These are phyloP conservation scores for Siniperca knerii DNA, from an alignment of 2,113 vertebrate species.

Conservation along the genomic window DNA sequence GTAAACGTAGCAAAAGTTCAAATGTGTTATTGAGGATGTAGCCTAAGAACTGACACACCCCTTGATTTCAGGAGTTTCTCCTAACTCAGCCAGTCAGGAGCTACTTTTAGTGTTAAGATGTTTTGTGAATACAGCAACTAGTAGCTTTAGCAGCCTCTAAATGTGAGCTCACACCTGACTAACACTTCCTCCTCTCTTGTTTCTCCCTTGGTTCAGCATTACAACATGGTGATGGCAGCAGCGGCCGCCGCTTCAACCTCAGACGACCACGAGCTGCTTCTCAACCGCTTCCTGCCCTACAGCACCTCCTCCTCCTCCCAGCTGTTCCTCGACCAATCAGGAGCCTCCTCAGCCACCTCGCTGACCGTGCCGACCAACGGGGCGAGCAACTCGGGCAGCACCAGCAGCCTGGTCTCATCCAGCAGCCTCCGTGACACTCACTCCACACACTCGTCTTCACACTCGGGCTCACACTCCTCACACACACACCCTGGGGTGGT, in stretches of 20 bases:
- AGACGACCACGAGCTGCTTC: slow-evolving; percentile 95
- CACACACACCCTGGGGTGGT: slow-evolving; percentile 75
- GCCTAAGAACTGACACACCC: too few relatives aligned
- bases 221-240: slow-evolving; percentile 95
- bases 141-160: background rate
- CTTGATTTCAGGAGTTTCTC: slow-evolving; percentile 1
- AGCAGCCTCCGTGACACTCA: slow-evolving; percentile 91
- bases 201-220: slow-evolving; percentile 87
- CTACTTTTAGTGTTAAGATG: background rate
- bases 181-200: background rate
- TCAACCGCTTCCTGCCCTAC: slow-evolving; percentile 95
- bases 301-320: slow-evolving; percentile 86
- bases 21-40: too few relatives aligned
- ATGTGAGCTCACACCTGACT: background rate
- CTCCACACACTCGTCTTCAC: slow-evolving; percentile 83
- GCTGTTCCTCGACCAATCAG: slow-evolving; percentile 95
- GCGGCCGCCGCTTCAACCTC: slow-evolving; percentile 93
- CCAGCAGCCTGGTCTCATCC: slow-evolving; percentile 93
- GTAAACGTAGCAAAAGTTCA: too few relatives aligned
- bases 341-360: slow-evolving; percentile 85
- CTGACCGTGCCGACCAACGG: slow-evolving; percentile 88
- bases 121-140: background rate
- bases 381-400: slow-evolving; percentile 89
- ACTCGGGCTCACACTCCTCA: slow-evolving; percentile 81
- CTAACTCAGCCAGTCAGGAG: background rate